Conservation (phyloP, 2,113 vertebrate species). For the Rhodinocichla rosea region DNA sequence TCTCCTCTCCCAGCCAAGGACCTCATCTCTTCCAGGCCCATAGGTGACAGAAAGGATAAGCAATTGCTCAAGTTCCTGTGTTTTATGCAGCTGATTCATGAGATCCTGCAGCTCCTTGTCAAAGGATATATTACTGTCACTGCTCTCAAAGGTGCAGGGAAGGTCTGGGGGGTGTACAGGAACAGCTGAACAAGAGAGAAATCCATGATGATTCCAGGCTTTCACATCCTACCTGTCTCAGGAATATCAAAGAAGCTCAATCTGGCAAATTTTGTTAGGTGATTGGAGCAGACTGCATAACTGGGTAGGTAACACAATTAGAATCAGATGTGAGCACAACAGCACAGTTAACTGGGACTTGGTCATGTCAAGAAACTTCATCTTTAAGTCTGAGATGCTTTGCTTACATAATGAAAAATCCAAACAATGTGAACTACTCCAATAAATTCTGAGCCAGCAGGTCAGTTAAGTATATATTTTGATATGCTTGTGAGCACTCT, state of each 20-base stretch:
- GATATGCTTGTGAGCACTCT: not conserved
- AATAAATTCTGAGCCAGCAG: not conserved
- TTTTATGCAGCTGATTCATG: not conserved
- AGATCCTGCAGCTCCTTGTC: not conserved
- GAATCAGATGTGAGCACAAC: not conserved
- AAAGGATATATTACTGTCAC: not conserved
- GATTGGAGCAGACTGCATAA: not conserved
- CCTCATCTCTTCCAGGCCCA: not conserved
- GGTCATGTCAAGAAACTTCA: not conserved
- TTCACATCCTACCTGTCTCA: not conserved
- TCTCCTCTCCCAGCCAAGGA: not conserved
- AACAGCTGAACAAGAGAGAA: not conserved
- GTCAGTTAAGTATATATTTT: not conserved
- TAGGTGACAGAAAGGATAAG: not conserved
- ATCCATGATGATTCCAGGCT: not conserved
- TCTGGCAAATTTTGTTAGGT: not conserved
- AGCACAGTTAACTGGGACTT: not conserved
- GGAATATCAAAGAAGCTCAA: not conserved
- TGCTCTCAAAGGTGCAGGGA: not conserved
- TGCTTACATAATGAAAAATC: not conserved
- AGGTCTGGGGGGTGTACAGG: not conserved
- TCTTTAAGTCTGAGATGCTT: not conserved
- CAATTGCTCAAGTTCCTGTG: not conserved
- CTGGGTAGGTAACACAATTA: not conserved
- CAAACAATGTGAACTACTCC: not conserved